phyloP scores from a whole-genome alignment of 2,888 invertebrate species.

The Drosophila flavopinicola region DNA sequence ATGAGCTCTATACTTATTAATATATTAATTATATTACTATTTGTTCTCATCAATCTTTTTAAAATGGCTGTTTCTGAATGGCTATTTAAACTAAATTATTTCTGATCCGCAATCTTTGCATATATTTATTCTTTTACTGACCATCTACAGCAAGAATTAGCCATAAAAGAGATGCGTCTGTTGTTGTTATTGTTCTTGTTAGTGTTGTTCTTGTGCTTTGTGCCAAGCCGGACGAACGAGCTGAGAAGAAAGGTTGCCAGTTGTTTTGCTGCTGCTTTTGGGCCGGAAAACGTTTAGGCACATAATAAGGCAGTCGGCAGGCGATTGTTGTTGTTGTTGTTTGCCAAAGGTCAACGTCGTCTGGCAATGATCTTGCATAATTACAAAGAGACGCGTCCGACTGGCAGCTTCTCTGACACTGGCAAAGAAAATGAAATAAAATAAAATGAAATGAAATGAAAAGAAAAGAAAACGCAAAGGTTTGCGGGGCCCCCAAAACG shows the following conservation, averaged over 20 bases:
- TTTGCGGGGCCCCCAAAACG: slow-evolving; percentile 23
- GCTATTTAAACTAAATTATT: too few species aligned
- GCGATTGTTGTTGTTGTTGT: not conserved
- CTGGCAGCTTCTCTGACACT: slow-evolving; percentile 43
- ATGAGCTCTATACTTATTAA: slow-evolving; percentile 1
- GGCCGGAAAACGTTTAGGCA: slow-evolving; percentile 74
- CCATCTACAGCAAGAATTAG: slow-evolving; percentile 25
- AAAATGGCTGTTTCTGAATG: too few species aligned
- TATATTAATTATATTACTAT: too few species aligned
- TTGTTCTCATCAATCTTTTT: too few species aligned
- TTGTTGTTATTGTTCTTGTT: not conserved
- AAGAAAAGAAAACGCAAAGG: slow-evolving; percentile 40
- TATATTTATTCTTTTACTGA: slow-evolving; percentile 9
- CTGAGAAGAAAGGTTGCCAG: slow-evolving; percentile 43
- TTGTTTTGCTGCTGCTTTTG: slow-evolving; percentile 38
- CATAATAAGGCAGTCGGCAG: slow-evolving; percentile 59
- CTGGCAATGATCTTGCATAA: slow-evolving; percentile 81
- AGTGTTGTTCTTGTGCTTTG: slow-evolving; percentile 13
- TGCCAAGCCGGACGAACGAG: slow-evolving; percentile 69
- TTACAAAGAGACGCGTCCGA: slow-evolving; percentile 55
- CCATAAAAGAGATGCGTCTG: slow-evolving; percentile 19
- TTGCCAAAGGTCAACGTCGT: slow-evolving; percentile 64
- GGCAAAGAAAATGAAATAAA: slow-evolving; percentile 46
- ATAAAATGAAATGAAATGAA: slow-evolving; percentile 2
- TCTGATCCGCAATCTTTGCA: too few species aligned